Evolutionary conservation across 1,140 invertebrate species (phyloP), one percentile per base, ranked within the genome.

Genomic region (Myzus persicae): DNA sequence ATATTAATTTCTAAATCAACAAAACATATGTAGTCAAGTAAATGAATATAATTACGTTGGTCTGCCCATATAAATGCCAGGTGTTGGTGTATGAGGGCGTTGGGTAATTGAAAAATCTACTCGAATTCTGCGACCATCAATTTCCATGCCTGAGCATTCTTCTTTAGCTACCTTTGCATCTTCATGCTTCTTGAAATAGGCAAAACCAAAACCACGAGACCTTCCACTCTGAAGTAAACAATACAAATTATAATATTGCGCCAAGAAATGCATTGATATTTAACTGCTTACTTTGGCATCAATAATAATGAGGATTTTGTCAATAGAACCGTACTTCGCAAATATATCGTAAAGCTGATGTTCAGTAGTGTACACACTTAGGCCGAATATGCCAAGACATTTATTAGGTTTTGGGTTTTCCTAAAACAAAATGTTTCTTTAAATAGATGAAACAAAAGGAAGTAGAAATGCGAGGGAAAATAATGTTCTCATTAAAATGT

Each of bases 41-140:
- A 84, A 84, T 85, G 88, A 54, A 48, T 95, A 95, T 95, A 95
- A 96, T 96, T 96, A 95, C 31, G 98, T 98, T 0, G 98, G 98
- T 95, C 98, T 98, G 82, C 99, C 99, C 97, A 99, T 98, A 94
- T 99, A 99, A 94, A 99, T 98, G 90, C 99, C 99, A 59, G 99
- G 99, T 31, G 99, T 99, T 20, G 99, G 99, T 6, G 99, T 99
- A 95, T 99, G 99, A 40, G 99, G 98, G 93, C 99, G 96, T 95
- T 99, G 97, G n/a, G 99, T 99, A 88, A 99, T 99, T 1, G 99
- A 99, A 96, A 97, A 99, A 95, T 99, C 99, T 36, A 99, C 98
- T 94, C 99, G 96, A 94, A 99, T 99, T 94, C 97, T 96, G 82
- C 98, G 96, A 0, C 98, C 98, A 96, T 99, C 98, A 82, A 99